Evolutionary conservation across 2,113 vertebrate genomes (phyloP).

Genomic region (Mormyrus iriodes): DNA sequence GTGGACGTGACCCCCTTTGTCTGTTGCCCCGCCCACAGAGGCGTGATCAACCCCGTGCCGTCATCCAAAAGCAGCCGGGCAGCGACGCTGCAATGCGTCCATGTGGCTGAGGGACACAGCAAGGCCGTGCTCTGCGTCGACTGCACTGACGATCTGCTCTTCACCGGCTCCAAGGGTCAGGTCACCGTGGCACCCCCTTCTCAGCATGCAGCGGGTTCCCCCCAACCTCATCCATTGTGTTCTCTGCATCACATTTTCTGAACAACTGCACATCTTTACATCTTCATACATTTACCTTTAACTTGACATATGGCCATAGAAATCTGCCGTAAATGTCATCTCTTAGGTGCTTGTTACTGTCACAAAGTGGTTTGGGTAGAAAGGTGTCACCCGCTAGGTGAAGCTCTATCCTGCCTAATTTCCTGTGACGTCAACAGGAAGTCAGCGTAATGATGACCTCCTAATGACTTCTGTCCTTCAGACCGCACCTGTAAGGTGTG

Average conservation of each 20-base stretch:
- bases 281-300: background rate
- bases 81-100: constrained; percentile 72
- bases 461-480: constrained; percentile 38
- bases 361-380: background rate
- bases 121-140: constrained; percentile 92
- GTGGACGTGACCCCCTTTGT: background rate
- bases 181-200: background rate
- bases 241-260: background rate
- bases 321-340: background rate
- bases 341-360: background rate
- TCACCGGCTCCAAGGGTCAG: constrained; percentile 94
- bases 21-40: constrained; percentile 55
- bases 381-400: background rate
- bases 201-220: background rate
- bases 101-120: constrained; percentile 85
- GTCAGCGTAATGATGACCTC: background rate
- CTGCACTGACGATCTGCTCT: constrained; percentile 91
- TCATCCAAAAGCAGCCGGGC: constrained; percentile 58
- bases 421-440: background rate
- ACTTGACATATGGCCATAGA: background rate
- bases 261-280: background rate
- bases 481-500: constrained; percentile 98
- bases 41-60: constrained; percentile 80
- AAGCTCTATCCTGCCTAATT: background rate
- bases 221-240: background rate